Evolutionary conservation across 2,113 vertebrate species (phyloP), one percentile per base, ranked within the genome.

Genomic region (Herpailurus yagouaroundi): DNA sequence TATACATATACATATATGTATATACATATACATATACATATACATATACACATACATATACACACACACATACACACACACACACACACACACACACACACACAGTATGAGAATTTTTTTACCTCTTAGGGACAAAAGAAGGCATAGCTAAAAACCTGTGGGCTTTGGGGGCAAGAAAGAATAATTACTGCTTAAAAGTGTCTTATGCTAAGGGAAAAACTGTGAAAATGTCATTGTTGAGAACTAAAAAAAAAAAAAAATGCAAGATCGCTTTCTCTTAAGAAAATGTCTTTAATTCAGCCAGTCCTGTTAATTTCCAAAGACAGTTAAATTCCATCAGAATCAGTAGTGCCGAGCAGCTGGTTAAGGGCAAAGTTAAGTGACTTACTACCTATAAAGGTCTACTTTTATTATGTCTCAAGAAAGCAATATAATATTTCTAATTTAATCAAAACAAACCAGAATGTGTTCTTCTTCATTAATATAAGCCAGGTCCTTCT

Each of bases 401-500:
- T 74, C 14, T 55, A 7, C 31, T 96, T 96, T 95, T 82, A 85
- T 94, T 95, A 79, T 93, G 77, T n/a, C 84, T 90, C 80, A 60
- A 41, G 77, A 97, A 94, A 91, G 77, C 27, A 85, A 64, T 57
- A 60, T 16, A 76, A 4, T 45, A 71, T 69, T 91, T 89, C 7
- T 83, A 88, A 83, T 85, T 95, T 86, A 89, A 90, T 73, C 4
- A 93, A 96, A 97, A 96, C 8, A 69, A 57, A 93, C 95, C 86
- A 74, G 16, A 96, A 97, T 83, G 50, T 69, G 23, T 77, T 96
- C 12, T 3, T 97, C 38, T 63, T 89, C 45, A 71, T 80, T 95
- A 90, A 94, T 91, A 92, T 93, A 87, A 74, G 29, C 15, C 41
- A 77, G 13, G 25, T n/a, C 31, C 27, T 89, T 97, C 48, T 29